Evolutionary conservation across 2,797 vertebrate species (phyloP).

Genomic region (Spinus olivaceus): DNA sequence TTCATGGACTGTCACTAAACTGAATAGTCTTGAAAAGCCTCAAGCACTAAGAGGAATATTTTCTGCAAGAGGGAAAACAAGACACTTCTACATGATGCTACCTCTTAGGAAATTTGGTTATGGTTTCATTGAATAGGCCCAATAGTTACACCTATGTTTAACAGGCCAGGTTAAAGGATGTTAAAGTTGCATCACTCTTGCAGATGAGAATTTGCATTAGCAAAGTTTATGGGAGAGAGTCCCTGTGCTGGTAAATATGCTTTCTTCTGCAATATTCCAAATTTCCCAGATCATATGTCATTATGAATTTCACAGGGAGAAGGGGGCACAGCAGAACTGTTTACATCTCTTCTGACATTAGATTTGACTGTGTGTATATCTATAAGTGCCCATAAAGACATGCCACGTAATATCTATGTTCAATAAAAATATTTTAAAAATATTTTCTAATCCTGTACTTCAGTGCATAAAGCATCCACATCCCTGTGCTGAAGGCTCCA

Average conservation of each 20-base stretch:
- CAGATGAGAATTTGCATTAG: background rate
- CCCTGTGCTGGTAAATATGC: background rate
- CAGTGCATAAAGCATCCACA: background rate
- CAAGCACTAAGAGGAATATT: background rate
- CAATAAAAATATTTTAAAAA: background rate
- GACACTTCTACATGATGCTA: fast-evolving
- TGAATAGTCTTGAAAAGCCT: background rate
- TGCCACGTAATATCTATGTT: fast-evolving
- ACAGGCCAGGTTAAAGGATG: background rate
- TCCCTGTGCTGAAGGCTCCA: background rate
- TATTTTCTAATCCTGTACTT: background rate
- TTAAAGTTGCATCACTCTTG: background rate
- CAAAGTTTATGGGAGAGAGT: background rate
- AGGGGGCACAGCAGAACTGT: background rate
- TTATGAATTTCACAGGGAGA: background rate
- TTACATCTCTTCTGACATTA: background rate
- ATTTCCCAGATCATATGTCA: background rate
- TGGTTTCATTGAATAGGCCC: background rate
- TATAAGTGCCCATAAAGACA: background rate
- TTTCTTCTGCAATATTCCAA: background rate
- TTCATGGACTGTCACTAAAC: background rate
- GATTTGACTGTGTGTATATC: fast-evolving
- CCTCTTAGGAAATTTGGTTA: background rate
- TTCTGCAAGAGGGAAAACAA: background rate
- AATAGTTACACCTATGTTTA: background rate